Evolutionary conservation across 2,113 vertebrate genomes (phyloP).

Genomic region (Cebidichthys violaceus): DNA sequence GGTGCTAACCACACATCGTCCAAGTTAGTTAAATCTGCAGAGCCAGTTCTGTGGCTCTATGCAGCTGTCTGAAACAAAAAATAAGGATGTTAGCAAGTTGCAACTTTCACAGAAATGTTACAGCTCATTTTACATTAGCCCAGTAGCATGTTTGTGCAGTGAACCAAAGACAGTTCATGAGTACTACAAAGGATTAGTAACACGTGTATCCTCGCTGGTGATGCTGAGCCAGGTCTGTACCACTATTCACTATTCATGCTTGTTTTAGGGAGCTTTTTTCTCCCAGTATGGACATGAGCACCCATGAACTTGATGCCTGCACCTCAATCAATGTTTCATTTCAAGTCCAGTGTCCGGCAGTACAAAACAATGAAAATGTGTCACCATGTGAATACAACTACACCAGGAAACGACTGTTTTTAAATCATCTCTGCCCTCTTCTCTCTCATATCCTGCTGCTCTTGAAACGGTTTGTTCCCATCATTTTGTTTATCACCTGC

Average conservation of each 20-base stretch:
- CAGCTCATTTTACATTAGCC: neutral
- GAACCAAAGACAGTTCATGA: neutral
- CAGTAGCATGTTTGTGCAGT: neutral
- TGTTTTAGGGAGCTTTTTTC: neutral
- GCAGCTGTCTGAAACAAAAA: neutral
- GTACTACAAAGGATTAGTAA: neutral
- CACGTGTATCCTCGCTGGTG: neutral
- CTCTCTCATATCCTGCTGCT: slow-evolving; percentile 47
- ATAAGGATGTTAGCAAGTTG: neutral
- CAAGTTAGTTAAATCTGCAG: neutral
- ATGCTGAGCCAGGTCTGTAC: neutral
- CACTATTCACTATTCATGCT: no score
- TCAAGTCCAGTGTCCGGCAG: neutral
- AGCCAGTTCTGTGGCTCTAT: neutral
- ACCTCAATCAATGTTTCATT: neutral
- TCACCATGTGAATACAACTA: slow-evolving; percentile 32
- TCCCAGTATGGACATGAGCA: neutral
- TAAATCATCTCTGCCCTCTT: slow-evolving; percentile 22
- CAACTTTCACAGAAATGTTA: neutral
- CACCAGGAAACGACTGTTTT: slow-evolving; percentile 47
- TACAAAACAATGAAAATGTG: slow-evolving; percentile 42
- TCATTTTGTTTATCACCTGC: slow-evolving; percentile 17
- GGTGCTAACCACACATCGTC: neutral
- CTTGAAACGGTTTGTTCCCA: slow-evolving; percentile 10
- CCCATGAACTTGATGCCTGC: neutral